Evolutionary conservation across 2,113 vertebrate genomes (phyloP), one percentile per base, ranked within the genome.

Genomic region (Trichomycterus rosablanca): DNA sequence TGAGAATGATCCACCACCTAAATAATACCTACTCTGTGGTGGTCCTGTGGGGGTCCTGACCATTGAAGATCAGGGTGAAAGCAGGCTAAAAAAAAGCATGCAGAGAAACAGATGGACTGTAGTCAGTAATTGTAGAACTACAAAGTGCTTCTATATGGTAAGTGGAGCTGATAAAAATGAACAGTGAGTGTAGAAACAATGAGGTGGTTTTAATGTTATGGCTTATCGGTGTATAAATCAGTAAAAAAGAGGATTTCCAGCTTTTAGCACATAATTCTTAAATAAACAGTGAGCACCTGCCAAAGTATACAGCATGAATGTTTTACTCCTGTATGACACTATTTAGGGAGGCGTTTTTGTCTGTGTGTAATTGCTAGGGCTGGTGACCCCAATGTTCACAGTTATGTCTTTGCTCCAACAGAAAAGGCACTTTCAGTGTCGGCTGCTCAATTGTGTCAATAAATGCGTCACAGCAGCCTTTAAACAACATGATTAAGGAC

Each of bases 261-360:
- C 11, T 34, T 53, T 9, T 32, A 22, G 20, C 30, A 52, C 14
- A 28, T 16, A 53, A 34, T 63, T 16, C 14, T 44, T 11, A 34
- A 24, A 62, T 52, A 32, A 44, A 53, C 14, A 32, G 22, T 30
- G 52, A 20, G 12, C 14, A 43, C 43, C 7, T 52, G 8, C 14
- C 30, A 48, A 12, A 30, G 48, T 2, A 43, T 34, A 22, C 48
- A 63, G 24, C 37, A 19, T 42, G n/a, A 39, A 22, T 50, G 22
- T 32, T 52, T 62, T 37, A 43, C 48, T 43, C 15, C 6, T 30
- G 1, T 37, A 18, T 62, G 49, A 5, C 18, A 44, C 18, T 52
- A 44, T 63, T 53, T 14, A 42, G 48, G 43, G 26, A 12, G 14
- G 23, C 18, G 24, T 63, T 35, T 63, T 63, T 53, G 60, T 59